Percentiles rank a stretch among this genome's conserved stretches.
These are phyloP conservation scores for Procambarus clarkii DNA, from an alignment of 1,140 invertebrate genomes.

Conservation along the genomic window DNA sequence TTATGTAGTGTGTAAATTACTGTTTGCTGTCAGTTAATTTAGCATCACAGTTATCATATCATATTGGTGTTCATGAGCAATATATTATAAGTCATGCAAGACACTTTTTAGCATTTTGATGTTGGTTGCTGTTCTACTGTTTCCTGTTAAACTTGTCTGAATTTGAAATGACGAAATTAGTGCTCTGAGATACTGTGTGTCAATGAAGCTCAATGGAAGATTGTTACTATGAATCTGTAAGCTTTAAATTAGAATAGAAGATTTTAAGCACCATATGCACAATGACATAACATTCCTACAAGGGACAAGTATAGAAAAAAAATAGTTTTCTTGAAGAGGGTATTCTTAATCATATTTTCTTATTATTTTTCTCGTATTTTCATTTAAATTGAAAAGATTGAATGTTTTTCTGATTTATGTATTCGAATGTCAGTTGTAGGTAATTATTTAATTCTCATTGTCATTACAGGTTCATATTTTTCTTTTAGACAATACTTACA, in stretches of 20 bases:
- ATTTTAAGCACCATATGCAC: conserved; percentile 6
- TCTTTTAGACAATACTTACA: background rate
- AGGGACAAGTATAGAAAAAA: background rate
- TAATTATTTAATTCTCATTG: background rate
- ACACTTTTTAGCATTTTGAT: conserved; percentile 54
- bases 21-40: conserved; percentile 51
- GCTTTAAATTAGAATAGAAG: conserved; percentile 61
- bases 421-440: background rate
- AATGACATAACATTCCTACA: background rate
- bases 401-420: background rate
- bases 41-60: conserved; percentile 58
- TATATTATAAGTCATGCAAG: conserved; percentile 55
- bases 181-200: conserved; percentile 48
- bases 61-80: conserved; percentile 65
- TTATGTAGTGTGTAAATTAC: conserved; percentile 52
- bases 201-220: conserved; percentile 61
- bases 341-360: background rate
- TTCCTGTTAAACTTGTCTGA: conserved; percentile 59
- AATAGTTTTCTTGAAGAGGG: background rate
- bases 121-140: conserved; percentile 53
- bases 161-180: conserved; percentile 40
- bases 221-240: conserved; percentile 39
- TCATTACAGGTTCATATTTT: background rate
- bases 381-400: too few species aligned
- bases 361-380: too few species aligned